These are phyloP conservation scores for Alouatta palliata DNA, from an alignment of 2,113 vertebrate genomes.

Conservation along the genomic window DNA sequence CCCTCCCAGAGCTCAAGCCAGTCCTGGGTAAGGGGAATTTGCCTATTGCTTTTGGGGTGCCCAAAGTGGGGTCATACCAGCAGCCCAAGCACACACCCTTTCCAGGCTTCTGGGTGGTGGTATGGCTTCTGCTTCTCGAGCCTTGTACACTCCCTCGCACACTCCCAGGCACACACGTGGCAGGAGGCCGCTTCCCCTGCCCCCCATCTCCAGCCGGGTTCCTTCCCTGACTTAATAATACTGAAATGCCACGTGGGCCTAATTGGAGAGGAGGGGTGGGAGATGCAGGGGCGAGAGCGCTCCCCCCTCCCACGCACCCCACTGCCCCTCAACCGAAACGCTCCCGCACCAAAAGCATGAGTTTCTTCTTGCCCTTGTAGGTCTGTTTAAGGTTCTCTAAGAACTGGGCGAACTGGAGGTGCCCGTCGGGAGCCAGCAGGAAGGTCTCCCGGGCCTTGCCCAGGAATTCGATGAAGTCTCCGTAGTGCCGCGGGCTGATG, in stretches of 20 bases:
- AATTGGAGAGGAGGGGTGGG: background rate
- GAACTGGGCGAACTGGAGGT: constrained; percentile 82
- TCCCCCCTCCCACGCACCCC: background rate
- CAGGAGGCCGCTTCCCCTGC: background rate
- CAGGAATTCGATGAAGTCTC: constrained; percentile 84
- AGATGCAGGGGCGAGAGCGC: background rate
- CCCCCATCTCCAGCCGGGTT: background rate
- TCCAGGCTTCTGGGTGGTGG: background rate
- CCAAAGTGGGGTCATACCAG: background rate
- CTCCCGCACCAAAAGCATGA: constrained; percentile 84
- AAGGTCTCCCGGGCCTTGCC: constrained; percentile 84
- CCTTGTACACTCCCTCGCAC: background rate
- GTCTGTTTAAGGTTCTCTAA: constrained; percentile 84
- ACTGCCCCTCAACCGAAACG: constrained; percentile 79
- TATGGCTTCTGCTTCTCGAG: constrained; percentile 72
- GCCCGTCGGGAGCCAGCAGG: constrained; percentile 82
- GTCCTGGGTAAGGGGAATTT: background rate
- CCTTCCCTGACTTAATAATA: constrained; percentile 58
- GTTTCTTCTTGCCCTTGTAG: constrained; percentile 85
- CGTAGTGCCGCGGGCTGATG: constrained; percentile 84
- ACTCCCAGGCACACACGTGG: constrained; percentile 27
- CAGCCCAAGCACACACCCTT: background rate
- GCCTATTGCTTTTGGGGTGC: constrained; percentile 33
- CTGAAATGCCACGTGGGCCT: background rate
- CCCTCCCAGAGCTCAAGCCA: background rate